These are phyloP conservation scores for Neocloeon triangulifer DNA, from an alignment of 1,140 invertebrate genomes.

Conservation along the genomic window DNA sequence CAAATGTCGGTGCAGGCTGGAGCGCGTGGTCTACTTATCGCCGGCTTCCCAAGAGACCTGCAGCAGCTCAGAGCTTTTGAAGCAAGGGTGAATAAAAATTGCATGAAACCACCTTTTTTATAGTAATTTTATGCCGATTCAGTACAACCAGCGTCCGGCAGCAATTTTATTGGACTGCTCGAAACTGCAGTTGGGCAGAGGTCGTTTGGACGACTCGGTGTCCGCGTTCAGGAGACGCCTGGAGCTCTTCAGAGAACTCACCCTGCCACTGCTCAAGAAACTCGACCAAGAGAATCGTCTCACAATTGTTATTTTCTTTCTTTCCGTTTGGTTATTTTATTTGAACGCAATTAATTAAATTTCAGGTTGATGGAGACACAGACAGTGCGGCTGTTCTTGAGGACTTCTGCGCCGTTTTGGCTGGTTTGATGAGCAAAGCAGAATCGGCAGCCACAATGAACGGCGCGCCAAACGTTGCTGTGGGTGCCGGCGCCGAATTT, in stretches of 20 bases:
- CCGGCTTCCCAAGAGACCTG: conserved; percentile 72
- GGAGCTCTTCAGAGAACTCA: conserved; percentile 62
- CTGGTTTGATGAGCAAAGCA: too few relatives aligned
- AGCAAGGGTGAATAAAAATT: conserved; percentile 28
- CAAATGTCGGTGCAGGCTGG: conserved; percentile 28
- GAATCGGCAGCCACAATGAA: too few relatives aligned
- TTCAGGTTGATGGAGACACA: conserved; percentile 56
- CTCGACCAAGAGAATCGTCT: conserved; percentile 56
- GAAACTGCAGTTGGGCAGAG: conserved; percentile 57
- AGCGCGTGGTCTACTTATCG: conserved; percentile 54
- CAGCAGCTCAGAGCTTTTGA: conserved; percentile 68
- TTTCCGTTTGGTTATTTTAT: conserved; percentile 3
- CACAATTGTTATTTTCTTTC: conserved; percentile 52
- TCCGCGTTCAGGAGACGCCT: conserved; percentile 57
- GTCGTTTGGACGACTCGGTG: conserved; percentile 59
- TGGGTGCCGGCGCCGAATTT: conserved; percentile 18
- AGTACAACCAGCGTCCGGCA: conserved; percentile 50
- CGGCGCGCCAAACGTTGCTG: conserved; percentile 33
- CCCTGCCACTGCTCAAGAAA: conserved; percentile 64
- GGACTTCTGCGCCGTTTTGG: conserved; percentile 41
- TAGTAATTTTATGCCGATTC: conserved; percentile 4
- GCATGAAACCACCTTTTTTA: too few relatives aligned
- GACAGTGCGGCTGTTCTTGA: conserved; percentile 39
- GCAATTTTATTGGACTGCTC: conserved; percentile 64
- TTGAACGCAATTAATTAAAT: conserved; percentile 7